These are phyloP conservation scores for Sebastolobus alascanus DNA, from an alignment of 2,797 vertebrate species.

Conservation along the genomic window DNA sequence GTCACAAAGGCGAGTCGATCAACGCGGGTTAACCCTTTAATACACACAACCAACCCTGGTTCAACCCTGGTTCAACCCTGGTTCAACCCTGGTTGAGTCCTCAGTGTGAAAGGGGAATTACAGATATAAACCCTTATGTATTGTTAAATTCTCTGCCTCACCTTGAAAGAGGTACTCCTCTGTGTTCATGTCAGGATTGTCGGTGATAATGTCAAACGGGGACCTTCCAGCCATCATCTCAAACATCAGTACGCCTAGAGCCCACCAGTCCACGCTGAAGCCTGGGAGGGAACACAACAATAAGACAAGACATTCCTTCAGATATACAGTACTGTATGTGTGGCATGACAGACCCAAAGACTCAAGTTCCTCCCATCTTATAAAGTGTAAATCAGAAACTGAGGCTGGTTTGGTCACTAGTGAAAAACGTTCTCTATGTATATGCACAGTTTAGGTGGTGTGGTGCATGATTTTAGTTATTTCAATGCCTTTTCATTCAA, in stretches of 20 bases:
- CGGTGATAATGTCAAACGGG: slow-evolving; percentile 98
- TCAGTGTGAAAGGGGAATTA: too few species aligned
- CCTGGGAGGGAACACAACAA: slow-evolving; percentile 69
- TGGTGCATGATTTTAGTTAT: neutral
- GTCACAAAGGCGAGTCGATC: too few species aligned
- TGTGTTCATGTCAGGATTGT: slow-evolving; percentile 99
- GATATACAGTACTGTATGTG: neutral
- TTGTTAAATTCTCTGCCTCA: slow-evolving; percentile 65
- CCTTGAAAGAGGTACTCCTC: slow-evolving; percentile 99
- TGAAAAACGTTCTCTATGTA: neutral
- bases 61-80: too few species aligned
- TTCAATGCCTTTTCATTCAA: neutral
- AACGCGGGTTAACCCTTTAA: too few species aligned
- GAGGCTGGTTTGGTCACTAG: neutral
- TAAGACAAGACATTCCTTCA: neutral
- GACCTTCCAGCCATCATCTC: slow-evolving; percentile 99
- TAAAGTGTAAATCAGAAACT: neutral
- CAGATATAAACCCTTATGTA: neutral
- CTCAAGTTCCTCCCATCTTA: neutral
- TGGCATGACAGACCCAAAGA: neutral
- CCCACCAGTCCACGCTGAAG: slow-evolving; percentile 99
- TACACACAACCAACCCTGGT: too few species aligned
- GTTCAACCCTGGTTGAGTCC: too few species aligned
- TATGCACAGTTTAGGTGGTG: neutral
- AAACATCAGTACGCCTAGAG: slow-evolving; percentile 97